Evolutionary conservation across 2,797 vertebrate species (phyloP).

Genomic region (Vespertilio murinus): DNA sequence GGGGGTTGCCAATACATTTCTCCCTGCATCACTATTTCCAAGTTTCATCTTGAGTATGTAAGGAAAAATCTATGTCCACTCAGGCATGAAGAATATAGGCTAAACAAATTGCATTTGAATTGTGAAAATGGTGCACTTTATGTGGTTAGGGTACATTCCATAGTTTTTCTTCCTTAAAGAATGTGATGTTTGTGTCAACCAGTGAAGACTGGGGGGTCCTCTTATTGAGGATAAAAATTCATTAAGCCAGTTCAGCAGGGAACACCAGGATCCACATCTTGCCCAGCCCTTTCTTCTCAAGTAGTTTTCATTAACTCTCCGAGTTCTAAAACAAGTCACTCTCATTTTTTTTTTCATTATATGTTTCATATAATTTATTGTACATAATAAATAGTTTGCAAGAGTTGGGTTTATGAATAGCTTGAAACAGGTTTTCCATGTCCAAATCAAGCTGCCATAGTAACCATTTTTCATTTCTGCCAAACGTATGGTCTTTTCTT

Average conservation of each 20-base stretch:
- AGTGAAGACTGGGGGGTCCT: conserved; percentile 79
- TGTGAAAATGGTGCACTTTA: conserved; percentile 81
- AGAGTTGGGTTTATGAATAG: conserved; percentile 79
- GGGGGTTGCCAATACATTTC: conserved; percentile 61
- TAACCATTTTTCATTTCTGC: conserved; percentile 83
- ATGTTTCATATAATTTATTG: conserved; percentile 81
- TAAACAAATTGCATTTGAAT: conserved; percentile 84
- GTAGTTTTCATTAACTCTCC: conserved; percentile 79
- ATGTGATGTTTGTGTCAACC: conserved; percentile 83
- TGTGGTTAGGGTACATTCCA: conserved; percentile 80
- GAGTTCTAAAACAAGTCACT: conserved; percentile 80
- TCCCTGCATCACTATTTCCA: conserved; percentile 64
- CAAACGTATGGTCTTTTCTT: conserved; percentile 76
- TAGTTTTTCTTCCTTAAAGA: conserved; percentile 79
- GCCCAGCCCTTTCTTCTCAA: conserved; percentile 37
- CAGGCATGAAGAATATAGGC: conserved; percentile 80
- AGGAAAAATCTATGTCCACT: conserved; percentile 71
- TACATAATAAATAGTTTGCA: conserved; percentile 81
- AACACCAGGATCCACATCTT: conserved; percentile 72
- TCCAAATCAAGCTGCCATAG: conserved; percentile 81
- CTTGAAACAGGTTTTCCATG: conserved; percentile 83
- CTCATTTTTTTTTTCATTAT: conserved; percentile 83
- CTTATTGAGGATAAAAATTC: conserved; percentile 81
- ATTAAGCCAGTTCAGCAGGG: conserved; percentile 82
- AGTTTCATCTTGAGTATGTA: conserved; percentile 77